Percentiles rank a stretch among this genome's conserved stretches.
Evolutionary conservation across 2,888 invertebrate genomes (phyloP).

Genomic region (Endotricha flammealis): DNA sequence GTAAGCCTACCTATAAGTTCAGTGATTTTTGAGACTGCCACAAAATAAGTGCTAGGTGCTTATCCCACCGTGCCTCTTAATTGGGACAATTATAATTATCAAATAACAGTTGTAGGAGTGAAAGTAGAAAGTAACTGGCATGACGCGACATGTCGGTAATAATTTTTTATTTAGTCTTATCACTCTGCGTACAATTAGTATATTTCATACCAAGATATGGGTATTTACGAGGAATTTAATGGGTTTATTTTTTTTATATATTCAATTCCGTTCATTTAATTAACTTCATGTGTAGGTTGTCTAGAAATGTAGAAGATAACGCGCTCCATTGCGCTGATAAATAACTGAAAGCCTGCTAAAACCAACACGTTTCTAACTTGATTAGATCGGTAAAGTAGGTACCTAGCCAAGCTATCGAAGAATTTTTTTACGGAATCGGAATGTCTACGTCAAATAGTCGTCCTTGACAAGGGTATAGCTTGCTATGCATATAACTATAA

Average conservation of each 20-base stretch:
- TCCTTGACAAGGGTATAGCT: slow-evolving; percentile 3
- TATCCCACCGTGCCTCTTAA: slow-evolving; percentile 23
- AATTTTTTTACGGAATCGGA: too few species aligned
- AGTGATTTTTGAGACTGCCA: slow-evolving; percentile 40
- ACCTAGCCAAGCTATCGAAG: too few species aligned
- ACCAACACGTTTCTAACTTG: slow-evolving; percentile 4
- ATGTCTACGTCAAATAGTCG: too few species aligned
- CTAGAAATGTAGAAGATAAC: slow-evolving; percentile 26
- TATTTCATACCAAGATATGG: too few species aligned
- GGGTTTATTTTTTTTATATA: too few species aligned
- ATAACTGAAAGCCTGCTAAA: slow-evolving; percentile 25
- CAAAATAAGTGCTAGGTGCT: slow-evolving; percentile 44
- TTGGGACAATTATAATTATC: slow-evolving; percentile 30
- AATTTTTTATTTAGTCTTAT: slow-evolving; percentile 26
- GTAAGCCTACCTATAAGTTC: slow-evolving; percentile 19
- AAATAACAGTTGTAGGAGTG: slow-evolving; percentile 42
- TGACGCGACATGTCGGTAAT: slow-evolving; percentile 40
- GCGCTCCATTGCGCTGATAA: slow-evolving; percentile 36
- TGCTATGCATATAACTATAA: slow-evolving; percentile 1
- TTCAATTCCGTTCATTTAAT: too few species aligned
- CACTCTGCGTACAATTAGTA: too few species aligned
- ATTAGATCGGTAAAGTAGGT: background rate
- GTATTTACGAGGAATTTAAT: too few species aligned
- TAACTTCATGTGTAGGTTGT: background rate
- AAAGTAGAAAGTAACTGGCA: slow-evolving; percentile 53